Evolutionary conservation across 2,797 vertebrate species (phyloP).

Genomic region (Acomys russatus): DNA sequence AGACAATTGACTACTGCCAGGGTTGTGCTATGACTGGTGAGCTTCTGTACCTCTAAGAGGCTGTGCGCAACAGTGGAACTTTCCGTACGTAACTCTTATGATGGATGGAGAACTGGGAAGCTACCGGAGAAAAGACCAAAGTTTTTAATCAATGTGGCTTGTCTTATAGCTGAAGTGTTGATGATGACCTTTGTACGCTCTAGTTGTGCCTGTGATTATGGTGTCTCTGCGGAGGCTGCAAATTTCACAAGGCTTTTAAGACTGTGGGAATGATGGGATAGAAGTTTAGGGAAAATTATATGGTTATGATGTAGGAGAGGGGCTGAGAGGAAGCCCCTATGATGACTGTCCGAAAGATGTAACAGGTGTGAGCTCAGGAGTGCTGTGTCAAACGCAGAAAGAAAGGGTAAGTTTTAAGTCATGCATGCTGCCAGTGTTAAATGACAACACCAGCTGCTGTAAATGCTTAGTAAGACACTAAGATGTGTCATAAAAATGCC

Average conservation of each 20-base stretch:
- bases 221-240: background rate
- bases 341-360: background rate
- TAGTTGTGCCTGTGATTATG: constrained; percentile 52
- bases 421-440: background rate
- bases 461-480: constrained; percentile 35
- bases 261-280: constrained; percentile 4
- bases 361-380: background rate
- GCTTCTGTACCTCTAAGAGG: background rate
- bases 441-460: background rate
- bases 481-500: background rate
- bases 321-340: background rate
- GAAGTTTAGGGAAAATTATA: constrained; percentile 34
- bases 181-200: background rate
- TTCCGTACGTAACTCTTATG: background rate
- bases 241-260: background rate
- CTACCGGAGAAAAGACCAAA: constrained; percentile 40
- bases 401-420: constrained; percentile 13
- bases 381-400: background rate
- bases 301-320: background rate
- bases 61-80: background rate
- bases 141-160: background rate
- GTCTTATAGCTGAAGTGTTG: background rate
- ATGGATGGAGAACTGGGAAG: background rate
- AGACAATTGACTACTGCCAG: background rate
- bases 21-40: background rate